These are phyloP conservation scores for Leptobrachium ailaonicum DNA, from an alignment of 2,113 vertebrate species.

Conservation along the genomic window DNA sequence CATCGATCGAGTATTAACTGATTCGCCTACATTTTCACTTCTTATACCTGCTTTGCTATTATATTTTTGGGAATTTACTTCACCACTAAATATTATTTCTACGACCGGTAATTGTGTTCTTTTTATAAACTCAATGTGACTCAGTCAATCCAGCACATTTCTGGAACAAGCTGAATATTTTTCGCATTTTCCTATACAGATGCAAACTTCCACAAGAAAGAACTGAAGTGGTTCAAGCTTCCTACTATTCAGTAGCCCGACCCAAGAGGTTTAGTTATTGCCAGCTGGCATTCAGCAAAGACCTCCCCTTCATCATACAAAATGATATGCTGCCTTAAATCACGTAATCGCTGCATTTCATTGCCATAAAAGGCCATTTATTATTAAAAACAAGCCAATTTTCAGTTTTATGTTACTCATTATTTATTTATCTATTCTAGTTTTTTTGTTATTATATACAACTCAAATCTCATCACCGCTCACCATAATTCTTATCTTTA, in stretches of 20 bases:
- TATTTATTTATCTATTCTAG: too few species aligned
- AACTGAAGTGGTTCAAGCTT: constrained; percentile 32
- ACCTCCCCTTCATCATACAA: background rate
- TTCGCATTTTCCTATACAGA: constrained; percentile 19
- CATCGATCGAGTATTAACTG: too few species aligned
- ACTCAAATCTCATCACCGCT: too few species aligned
- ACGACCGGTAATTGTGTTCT: background rate
- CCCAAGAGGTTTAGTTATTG: background rate
- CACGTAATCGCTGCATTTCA: background rate
- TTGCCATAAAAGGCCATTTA: background rate
- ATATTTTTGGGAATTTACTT: too few species aligned
- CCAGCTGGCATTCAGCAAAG: constrained; percentile 15
- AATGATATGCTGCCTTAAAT: background rate
- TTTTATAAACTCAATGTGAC: constrained; percentile 10
- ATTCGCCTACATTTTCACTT: too few species aligned
- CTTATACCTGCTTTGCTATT: too few species aligned
- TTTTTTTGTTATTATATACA: too few species aligned
- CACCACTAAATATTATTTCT: background rate
- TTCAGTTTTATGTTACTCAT: too few species aligned
- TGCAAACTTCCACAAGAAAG: background rate
- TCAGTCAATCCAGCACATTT: constrained; percentile 17
- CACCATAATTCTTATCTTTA: too few species aligned
- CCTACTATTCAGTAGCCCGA: constrained; percentile 34
- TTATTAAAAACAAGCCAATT: too few species aligned
- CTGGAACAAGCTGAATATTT: constrained; percentile 23